Evolutionary conservation across 2,797 vertebrate genomes (phyloP).

Genomic region (Cirrhinus molitorella): DNA sequence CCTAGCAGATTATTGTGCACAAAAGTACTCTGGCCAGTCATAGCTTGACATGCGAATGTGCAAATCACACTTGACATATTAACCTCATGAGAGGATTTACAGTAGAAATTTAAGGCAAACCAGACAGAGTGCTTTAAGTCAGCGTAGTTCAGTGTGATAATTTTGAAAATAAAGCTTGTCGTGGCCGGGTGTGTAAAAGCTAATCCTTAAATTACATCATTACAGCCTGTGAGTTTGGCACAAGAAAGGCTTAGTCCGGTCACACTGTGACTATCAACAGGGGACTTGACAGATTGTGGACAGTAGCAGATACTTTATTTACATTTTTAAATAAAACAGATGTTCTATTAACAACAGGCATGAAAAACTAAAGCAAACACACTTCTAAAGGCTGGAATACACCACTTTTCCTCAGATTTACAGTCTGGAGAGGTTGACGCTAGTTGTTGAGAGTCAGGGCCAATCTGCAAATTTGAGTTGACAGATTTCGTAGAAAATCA

Average conservation of each 20-base stretch:
- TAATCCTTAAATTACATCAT: slow-evolving; percentile 34
- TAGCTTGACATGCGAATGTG: slow-evolving; percentile 25
- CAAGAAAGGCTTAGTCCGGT: not conserved
- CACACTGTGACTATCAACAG: not conserved
- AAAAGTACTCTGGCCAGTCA: not conserved
- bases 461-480: not conserved
- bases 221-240: slow-evolving; percentile 10
- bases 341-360: not conserved
- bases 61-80: slow-evolving; percentile 30
- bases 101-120: not conserved
- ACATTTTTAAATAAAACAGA: not conserved
- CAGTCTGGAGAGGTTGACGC: not conserved
- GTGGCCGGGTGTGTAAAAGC: not conserved
- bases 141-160: slow-evolving; percentile 15
- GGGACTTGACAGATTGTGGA: not conserved
- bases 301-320: not conserved
- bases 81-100: slow-evolving; percentile 23
- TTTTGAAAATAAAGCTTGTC: slow-evolving; percentile 16
- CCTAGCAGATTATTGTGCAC: slow-evolving; percentile 2
- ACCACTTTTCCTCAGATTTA: not conserved
- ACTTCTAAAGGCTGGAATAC: not conserved
- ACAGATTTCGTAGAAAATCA: too few relatives aligned
- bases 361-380: not conserved
- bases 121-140: not conserved
- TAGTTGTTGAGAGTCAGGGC: too few relatives aligned